Conservation (phyloP, 2,888 invertebrate species). For the Parnassius mnemosyne region DNA sequence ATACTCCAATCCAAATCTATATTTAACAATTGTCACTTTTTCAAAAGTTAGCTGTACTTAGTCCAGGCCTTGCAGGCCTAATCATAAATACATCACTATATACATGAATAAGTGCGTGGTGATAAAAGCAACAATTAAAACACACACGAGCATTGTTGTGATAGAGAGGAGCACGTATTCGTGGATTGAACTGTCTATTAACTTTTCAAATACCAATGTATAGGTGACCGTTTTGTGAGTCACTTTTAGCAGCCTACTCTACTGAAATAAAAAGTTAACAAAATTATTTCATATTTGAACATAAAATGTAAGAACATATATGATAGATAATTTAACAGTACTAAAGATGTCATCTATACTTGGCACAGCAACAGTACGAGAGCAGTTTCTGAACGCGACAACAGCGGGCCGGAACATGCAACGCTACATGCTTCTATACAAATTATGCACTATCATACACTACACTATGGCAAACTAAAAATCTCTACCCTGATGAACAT, state of each 20-base stretch:
- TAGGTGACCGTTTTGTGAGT: slow-evolving; percentile 14
- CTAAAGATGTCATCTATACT: slow-evolving; percentile 1
- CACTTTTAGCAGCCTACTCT: slow-evolving; percentile 7
- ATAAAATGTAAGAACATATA: neutral
- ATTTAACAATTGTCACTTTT: no score
- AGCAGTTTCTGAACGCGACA: slow-evolving; percentile 55
- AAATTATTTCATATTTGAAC: neutral
- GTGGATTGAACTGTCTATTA: no score
- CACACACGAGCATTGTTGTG: no score
- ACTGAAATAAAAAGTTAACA: neutral
- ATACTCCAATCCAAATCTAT: no score
- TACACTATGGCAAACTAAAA: slow-evolving; percentile 48
- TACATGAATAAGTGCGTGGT: no score
- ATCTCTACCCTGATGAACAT: slow-evolving; percentile 46
- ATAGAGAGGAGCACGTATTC: no score
- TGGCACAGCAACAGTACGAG: slow-evolving; percentile 28
- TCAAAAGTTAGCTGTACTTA: no score
- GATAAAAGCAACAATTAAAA: no score
- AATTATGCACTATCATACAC: slow-evolving; percentile 44
- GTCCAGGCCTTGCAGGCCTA: no score
- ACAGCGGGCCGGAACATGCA: slow-evolving; percentile 67
- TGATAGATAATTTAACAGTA: neutral
- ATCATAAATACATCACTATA: no score
- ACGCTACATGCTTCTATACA: slow-evolving; percentile 72
- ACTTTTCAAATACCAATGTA: neutral